phyloP scores from a whole-genome alignment of 2,888 invertebrate genomes.

The Megaustenia siamemsis region DNA sequence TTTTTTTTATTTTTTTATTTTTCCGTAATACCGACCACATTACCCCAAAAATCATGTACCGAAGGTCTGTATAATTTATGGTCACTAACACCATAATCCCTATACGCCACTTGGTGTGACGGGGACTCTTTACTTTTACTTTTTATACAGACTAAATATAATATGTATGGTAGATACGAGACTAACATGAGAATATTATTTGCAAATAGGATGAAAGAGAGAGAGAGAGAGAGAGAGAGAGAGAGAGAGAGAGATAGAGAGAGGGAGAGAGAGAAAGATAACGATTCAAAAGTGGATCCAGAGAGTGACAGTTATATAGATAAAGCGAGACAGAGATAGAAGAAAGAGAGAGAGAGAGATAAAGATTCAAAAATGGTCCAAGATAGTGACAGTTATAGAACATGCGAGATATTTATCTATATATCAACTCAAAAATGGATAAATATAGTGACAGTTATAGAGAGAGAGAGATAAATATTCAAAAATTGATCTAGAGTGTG shows the following conservation, averaged over 20 bases:
- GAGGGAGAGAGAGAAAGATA: neutral
- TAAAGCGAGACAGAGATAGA: neutral
- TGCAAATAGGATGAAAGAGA: neutral
- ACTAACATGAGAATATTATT: neutral
- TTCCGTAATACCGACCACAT: too few relatives aligned
- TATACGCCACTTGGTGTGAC: neutral
- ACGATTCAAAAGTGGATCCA: too few relatives aligned
- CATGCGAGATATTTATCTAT: too few relatives aligned
- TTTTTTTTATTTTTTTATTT: too few relatives aligned
- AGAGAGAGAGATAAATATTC: too few relatives aligned
- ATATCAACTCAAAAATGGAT: too few relatives aligned
- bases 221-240: neutral
- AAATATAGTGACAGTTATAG: too few relatives aligned
- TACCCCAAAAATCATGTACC: neutral
- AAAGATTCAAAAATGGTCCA: neutral
- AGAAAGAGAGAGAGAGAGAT: too few relatives aligned
- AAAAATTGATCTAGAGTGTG: too few relatives aligned
- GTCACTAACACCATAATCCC: neutral
- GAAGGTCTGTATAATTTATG: neutral
- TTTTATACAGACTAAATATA: neutral
- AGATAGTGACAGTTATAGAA: neutral
- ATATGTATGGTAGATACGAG: neutral
- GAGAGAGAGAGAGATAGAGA: constrained; percentile 1
- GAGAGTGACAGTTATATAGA: neutral
- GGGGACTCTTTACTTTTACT: neutral